phyloP scores from a whole-genome alignment of 2,113 vertebrate species.

The Shinisaurus crocodilurus region DNA sequence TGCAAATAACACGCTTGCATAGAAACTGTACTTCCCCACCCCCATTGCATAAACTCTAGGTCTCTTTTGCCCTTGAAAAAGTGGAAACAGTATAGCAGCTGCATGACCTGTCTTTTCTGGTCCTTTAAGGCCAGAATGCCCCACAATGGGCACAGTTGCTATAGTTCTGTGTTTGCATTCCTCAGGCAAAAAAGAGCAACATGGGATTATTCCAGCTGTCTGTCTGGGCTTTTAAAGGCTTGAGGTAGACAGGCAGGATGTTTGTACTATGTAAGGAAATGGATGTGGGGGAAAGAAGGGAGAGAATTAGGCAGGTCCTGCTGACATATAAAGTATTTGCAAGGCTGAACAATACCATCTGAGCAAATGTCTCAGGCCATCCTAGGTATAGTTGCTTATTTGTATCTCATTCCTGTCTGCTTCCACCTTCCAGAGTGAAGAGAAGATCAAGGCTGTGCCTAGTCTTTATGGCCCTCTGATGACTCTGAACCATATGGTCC shows the following conservation, averaged over 20 bases:
- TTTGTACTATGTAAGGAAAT: background rate
- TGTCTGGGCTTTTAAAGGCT: background rate
- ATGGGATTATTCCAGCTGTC: background rate
- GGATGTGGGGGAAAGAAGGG: background rate
- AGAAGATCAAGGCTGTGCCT: constrained; percentile 88
- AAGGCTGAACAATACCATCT: background rate
- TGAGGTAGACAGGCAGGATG: background rate
- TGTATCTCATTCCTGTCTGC: background rate
- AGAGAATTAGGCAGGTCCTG: background rate
- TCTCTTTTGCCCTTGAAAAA: background rate
- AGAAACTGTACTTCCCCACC: background rate
- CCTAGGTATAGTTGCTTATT: background rate
- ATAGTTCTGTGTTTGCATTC: background rate
- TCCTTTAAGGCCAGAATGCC: background rate
- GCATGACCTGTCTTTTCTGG: background rate
- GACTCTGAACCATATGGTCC: constrained; percentile 89
- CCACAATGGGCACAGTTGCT: background rate
- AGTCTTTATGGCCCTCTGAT: constrained; percentile 91
- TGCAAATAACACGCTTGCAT: background rate
- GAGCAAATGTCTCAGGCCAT: background rate
- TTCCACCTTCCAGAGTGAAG: constrained; percentile 86
- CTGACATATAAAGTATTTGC: background rate
- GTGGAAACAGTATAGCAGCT: background rate
- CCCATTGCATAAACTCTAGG: background rate
- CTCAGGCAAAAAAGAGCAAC: background rate